Conservation (phyloP, 2,888 invertebrate genomes). For the Allophyes oxyacanthae region DNA sequence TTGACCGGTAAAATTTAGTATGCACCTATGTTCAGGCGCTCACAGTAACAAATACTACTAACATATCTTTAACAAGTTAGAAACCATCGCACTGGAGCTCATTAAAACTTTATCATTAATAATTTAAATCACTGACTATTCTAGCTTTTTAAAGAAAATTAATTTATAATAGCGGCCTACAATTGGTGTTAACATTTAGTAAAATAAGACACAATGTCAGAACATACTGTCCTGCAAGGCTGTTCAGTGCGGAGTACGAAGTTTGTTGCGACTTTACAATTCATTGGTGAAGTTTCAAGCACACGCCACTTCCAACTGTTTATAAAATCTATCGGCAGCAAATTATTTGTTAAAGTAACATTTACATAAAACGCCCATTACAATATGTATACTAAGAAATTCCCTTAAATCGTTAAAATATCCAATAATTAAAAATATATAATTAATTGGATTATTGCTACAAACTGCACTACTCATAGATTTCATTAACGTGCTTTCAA, state of each 20-base stretch:
- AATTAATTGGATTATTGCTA: conserved; percentile 24
- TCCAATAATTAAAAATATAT: conserved; percentile 16
- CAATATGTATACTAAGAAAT: conserved; percentile 2
- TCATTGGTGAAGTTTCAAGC: neutral
- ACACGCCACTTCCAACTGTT: neutral
- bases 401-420: conserved; percentile 1
- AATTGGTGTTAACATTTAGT: conserved; percentile 13
- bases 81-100: neutral
- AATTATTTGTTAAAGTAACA: neutral
- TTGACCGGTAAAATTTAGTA: neutral
- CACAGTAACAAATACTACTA: neutral
- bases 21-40: neutral
- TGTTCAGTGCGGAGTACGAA: neutral
- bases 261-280: neutral
- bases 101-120: conserved; percentile 9
- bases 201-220: conserved; percentile 41
- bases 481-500: conserved; percentile 20
- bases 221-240: conserved; percentile 18
- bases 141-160: conserved; percentile 23
- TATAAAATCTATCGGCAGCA: neutral
- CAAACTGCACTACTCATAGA: conserved; percentile 21
- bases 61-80: neutral
- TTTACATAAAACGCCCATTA: neutral
- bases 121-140: conserved; percentile 7
- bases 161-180: conserved; percentile 9